Conservation (phyloP, 2,113 vertebrate genomes). For the Cichladusa arquata region DNA sequence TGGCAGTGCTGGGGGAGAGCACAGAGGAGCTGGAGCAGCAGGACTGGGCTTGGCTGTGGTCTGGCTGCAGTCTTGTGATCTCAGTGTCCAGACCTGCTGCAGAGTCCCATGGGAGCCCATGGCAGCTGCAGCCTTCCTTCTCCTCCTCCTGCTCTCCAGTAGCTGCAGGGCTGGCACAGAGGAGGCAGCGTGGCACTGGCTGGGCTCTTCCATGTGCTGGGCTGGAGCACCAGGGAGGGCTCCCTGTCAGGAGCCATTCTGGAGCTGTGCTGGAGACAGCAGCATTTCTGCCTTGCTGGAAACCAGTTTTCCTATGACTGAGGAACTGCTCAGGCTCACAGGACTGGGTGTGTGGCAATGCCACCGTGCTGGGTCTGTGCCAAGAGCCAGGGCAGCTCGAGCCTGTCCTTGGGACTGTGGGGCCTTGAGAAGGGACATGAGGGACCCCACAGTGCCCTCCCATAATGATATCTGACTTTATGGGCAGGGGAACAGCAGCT, state of each 20-base stretch:
- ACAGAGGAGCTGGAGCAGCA: background rate
- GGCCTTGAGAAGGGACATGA: background rate
- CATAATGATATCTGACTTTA: background rate
- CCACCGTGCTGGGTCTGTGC: background rate
- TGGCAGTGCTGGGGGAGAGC: fast-evolving
- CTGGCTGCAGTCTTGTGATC: background rate
- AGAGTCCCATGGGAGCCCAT: background rate
- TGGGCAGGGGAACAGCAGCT: background rate
- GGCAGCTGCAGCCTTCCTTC: background rate
- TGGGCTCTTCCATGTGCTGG: background rate
- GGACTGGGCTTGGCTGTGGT: background rate
- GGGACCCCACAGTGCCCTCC: background rate
- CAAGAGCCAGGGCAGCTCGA: background rate
- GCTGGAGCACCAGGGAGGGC: background rate
- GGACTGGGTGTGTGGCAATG: background rate
- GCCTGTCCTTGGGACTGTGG: background rate
- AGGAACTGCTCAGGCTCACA: background rate
- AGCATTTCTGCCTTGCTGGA: background rate
- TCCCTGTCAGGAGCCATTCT: background rate
- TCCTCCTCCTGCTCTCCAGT: background rate
- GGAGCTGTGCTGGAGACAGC: background rate
- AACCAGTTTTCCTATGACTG: background rate
- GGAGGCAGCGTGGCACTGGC: fast-evolving
- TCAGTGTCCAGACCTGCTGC: background rate
- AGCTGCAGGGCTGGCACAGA: background rate